Base-by-base conservation (phyloP, 2,113 vertebrate species). In the Oreochromis tanganicae region DNA sequence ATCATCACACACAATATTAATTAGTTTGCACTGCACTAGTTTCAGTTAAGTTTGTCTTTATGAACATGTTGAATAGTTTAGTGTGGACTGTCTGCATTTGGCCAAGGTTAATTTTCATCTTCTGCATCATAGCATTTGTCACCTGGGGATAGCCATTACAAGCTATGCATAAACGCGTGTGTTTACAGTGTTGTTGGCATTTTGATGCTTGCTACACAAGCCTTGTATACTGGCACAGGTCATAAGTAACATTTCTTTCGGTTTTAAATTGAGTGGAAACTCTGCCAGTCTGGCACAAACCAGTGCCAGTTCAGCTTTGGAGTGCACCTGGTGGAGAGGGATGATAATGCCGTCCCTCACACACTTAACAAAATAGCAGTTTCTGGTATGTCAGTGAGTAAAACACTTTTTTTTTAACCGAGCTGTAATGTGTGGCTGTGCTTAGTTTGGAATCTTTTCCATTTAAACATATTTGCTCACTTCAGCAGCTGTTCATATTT, bases 221-320 rank as follows among this genome's bases (percentile, higher is more conserved):
- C 85, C 8, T n/a, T 80, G 55, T 27, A 82, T 11, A 24, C 68
- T 48, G 56, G 55, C 87, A 68, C 81, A 82, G 84, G 81, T 85
- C 79, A 19, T 54, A 24, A 36, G 32, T 57, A 55, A 61, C 55
- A 29, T 89, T 90, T 79, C 46, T 50, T 24, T 71, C 83, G 82
- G 68, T 90, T 86, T 89, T 82, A 89, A 91, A 88, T 82, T 80
- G 66, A 80, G 82, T 89, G 87, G 89, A 92, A 92, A 91, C 82
- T 61, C 59, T 7, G n/a, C 57, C 79, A 34, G 80, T 80, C 83
- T 17, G 59, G 32, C 81, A 75, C 71, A 59, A 86, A 83, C 13
- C 79, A 71, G 80, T 66, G 80, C 87, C 82, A 63, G 66, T n/a
- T 75, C 81, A 82, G 59, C 75, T 83, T 56, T 73, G 56, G 66